Conservation (phyloP, 2,113 vertebrate genomes). For the Crotalus tigris region DNA sequence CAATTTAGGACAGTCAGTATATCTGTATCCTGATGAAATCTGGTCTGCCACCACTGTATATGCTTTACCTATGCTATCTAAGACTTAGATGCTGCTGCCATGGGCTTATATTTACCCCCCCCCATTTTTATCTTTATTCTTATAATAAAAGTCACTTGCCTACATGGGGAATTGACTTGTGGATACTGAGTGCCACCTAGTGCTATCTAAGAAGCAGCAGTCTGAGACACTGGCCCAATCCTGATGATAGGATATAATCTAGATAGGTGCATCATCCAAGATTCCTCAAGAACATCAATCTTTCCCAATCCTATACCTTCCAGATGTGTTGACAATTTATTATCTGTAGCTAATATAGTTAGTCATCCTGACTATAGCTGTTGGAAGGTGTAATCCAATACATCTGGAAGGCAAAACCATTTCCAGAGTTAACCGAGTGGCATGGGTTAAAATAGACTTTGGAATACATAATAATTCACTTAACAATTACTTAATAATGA, state of each 20-base stretch:
- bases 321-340: background rate
- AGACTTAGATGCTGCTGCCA: background rate
- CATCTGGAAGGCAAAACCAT: background rate
- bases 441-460: background rate
- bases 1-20: background rate
- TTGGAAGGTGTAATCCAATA: background rate
- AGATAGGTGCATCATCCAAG: background rate
- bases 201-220: conserved; percentile 12
- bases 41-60: background rate
- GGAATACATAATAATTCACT: background rate
- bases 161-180: background rate
- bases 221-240: conserved; percentile 11
- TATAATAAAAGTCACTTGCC: background rate
- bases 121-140: background rate
- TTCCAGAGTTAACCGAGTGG: background rate
- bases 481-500: background rate
- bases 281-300: background rate
- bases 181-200: conserved; percentile 27
- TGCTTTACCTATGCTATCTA: background rate
- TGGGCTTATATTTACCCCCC: background rate
- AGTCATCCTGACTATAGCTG: background rate
- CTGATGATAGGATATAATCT: background rate
- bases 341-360: background rate
- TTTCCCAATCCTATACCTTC: background rate
- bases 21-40: background rate